Evolutionary conservation across 1,140 invertebrate species (phyloP).

Genomic region (Megalonaias nervosa): DNA sequence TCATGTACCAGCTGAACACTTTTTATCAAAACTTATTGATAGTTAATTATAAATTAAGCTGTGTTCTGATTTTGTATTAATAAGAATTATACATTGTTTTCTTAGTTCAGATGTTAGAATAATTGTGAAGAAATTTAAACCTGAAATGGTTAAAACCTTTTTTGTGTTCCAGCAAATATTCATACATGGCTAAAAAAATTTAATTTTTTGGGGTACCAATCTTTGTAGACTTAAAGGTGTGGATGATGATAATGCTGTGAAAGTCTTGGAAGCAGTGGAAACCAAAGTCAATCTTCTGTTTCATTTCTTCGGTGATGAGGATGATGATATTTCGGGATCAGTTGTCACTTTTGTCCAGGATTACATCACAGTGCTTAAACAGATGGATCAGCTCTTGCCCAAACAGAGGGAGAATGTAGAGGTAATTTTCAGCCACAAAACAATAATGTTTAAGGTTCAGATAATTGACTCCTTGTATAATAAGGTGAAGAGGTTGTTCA

Average conservation of each 20-base stretch:
- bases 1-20: too few species aligned
- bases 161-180: too few species aligned
- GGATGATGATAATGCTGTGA: slow-evolving; percentile 59
- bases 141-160: too few species aligned
- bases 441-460: not conserved
- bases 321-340: slow-evolving; percentile 75
- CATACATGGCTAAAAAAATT: too few species aligned
- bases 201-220: too few species aligned
- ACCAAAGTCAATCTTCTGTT: slow-evolving; percentile 73
- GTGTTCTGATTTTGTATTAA: too few species aligned
- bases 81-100: too few species aligned
- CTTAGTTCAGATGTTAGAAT: too few species aligned
- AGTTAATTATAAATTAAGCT: too few species aligned
- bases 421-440: slow-evolving; percentile 50
- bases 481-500: too few species aligned
- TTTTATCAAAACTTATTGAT: too few species aligned
- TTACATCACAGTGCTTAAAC: slow-evolving; percentile 74
- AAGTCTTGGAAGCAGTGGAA: slow-evolving; percentile 71
- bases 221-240: slow-evolving; percentile 18
- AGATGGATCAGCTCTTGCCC: slow-evolving; percentile 54
- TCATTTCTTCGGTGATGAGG: slow-evolving; percentile 74
- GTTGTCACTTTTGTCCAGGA: slow-evolving; percentile 75
- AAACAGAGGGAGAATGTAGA: slow-evolving; percentile 69
- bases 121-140: too few species aligned
- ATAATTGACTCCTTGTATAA: not conserved